A percentile compares a stretch with the other conserved stretches of the same genome.
Conservation (phyloP, 2,888 invertebrate species). For the Oxyteleia sp. region DNA sequence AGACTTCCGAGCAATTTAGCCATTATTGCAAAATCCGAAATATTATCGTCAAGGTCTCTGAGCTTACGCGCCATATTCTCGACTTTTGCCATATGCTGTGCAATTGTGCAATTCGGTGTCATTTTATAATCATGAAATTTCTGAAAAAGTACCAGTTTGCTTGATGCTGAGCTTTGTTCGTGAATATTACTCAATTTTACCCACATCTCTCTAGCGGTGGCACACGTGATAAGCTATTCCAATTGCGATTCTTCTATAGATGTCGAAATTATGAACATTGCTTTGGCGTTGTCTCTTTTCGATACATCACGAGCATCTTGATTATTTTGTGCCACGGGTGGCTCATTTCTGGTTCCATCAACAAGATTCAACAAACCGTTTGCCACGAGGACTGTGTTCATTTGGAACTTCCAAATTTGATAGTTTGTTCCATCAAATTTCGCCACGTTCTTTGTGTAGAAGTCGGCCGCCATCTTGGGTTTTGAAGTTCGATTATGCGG, state of each 20-base stretch:
- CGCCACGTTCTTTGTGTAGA: background rate
- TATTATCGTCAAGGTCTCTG: no score
- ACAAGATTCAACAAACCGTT: conserved; percentile 6
- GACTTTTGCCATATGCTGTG: no score
- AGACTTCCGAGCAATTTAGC: no score
- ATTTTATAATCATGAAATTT: conserved; percentile 71
- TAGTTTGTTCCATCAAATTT: background rate
- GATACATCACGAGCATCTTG: conserved; percentile 20
- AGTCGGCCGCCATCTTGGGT: no score
- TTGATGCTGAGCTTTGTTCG: conserved; percentile 75
- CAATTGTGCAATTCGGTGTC: no score
- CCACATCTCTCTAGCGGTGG: conserved; percentile 75
- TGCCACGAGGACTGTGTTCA: background rate
- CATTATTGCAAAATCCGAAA: no score
- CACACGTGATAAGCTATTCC: conserved; percentile 65
- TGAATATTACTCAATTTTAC: conserved; percentile 60
- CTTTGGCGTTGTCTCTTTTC: conserved; percentile 72
- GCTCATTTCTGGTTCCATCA: background rate
- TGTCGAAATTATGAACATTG: conserved; percentile 74
- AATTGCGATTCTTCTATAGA: conserved; percentile 67
- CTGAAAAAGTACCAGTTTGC: conserved; percentile 70
- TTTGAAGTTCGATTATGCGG: no score
- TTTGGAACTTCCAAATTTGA: background rate
- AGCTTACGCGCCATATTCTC: no score
- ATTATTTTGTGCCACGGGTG: background rate